These are phyloP conservation scores for Maylandia zebra DNA, from an alignment of 2,113 vertebrate genomes.

Conservation along the genomic window DNA sequence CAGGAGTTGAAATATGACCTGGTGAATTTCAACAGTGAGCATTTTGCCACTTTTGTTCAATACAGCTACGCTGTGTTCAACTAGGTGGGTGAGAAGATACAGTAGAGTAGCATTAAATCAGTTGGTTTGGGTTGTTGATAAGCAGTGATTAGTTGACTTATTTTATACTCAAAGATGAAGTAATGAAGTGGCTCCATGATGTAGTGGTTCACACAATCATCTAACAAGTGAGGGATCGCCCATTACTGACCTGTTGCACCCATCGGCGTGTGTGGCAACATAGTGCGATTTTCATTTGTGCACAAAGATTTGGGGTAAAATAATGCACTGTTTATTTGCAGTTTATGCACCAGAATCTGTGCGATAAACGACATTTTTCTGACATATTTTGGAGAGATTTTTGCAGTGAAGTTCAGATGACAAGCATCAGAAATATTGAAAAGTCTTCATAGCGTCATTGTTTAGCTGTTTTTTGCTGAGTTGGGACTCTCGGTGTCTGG, in stretches of 20 bases:
- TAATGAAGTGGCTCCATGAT: background rate
- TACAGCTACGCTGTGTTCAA: background rate
- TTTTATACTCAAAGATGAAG: background rate
- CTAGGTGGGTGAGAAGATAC: background rate
- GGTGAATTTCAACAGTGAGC: conserved; percentile 42
- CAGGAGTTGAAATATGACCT: conserved; percentile 38
- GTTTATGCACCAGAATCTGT: background rate
- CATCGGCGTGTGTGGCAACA: background rate
- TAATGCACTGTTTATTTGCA: background rate
- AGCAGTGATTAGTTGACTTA: background rate
- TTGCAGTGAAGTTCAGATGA: background rate
- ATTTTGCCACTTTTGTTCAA: conserved; percentile 24
- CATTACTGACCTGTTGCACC: background rate
- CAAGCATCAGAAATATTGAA: background rate
- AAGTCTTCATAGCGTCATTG: background rate
- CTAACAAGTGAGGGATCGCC: background rate
- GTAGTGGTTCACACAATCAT: background rate
- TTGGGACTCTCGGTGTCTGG: background rate
- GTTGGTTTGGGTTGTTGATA: background rate
- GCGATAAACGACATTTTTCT: background rate
- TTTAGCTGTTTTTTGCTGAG: background rate
- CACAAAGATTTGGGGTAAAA: background rate
- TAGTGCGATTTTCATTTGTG: background rate
- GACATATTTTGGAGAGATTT: background rate
- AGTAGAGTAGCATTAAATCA: background rate